phyloP scores from a whole-genome alignment of 2,888 invertebrate species.

The Eutolmus rufibarbis region DNA sequence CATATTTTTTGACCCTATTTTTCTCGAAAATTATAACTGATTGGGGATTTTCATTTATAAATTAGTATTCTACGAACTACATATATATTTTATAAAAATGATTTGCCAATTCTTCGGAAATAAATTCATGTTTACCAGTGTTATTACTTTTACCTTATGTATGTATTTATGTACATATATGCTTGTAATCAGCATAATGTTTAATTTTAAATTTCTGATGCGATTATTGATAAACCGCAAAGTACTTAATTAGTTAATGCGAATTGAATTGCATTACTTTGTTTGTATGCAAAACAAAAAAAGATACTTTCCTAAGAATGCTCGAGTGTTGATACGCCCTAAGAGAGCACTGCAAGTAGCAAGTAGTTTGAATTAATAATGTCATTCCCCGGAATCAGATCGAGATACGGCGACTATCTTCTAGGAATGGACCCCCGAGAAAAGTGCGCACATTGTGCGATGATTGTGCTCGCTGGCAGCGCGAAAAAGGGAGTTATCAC shows the following conservation, averaged over 20 bases:
- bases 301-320: background rate
- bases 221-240: no score
- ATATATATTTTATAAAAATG: no score
- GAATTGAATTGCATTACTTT: background rate
- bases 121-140: no score
- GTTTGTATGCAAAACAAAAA: background rate
- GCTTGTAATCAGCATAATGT: background rate
- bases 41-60: no score
- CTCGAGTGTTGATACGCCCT: background rate
- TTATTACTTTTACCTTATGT: no score
- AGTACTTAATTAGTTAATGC: background rate
- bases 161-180: no score
- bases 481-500: background rate
- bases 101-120: no score
- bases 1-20: no score
- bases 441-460: background rate
- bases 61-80: no score
- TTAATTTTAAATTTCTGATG: background rate
- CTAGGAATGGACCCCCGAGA: background rate
- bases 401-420: background rate
- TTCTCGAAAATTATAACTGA: no score
- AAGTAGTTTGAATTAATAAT: background rate
- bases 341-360: background rate
- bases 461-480: background rate
- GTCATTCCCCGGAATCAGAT: background rate